Base-by-base conservation (phyloP, 2,888 invertebrate genomes). In the Thysanoteuthis rhombus region DNA sequence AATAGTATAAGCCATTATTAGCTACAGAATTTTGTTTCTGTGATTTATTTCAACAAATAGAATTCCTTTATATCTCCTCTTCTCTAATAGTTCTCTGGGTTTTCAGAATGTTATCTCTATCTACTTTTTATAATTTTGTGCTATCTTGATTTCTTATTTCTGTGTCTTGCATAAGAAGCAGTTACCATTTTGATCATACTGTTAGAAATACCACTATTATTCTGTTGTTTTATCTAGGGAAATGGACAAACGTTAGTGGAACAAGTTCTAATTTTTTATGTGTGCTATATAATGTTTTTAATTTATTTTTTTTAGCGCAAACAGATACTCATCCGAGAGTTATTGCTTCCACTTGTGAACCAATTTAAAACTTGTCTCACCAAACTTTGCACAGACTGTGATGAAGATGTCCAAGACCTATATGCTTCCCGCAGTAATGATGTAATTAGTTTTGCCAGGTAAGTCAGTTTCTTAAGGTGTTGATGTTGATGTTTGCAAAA, bases 401-500 rank as follows among this genome's bases (percentile, higher is more conserved):
- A 97, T 95, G 96, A 96, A 94, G 95, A 96, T 38, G 95, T 95
- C 93, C 97, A 97, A 94, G 94, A 96, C 89, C 95, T 96, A 12
- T 96, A 97, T 94, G 97, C 97, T 90, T 96, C 97, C 94, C 97
- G 97, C 94, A 96, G 97, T 94, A 97, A 97, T 93, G 97, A 97
- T 95, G 97, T 97, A 89, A 97, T 98, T 96, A 97, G 97, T 36
- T 97, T 97, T 93, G 97, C 97, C 32, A 97, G 97, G 97, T 97
- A 93, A 93, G 94, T 92, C 28, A n/a, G 0, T 75, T n/a, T 75
- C 58, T 58, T 58, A n/a, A n/a, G n/a, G n/a, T n/a, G n/a, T n/a
- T n/a, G n/a, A n/a, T n/a, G n/a, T 58, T 58, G 28, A 40, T 22
- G 10, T 40, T 58, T 52, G 5, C 28, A n/a, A n/a, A n/a, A n/a